Evolutionary conservation across 2,888 invertebrate genomes (phyloP).

Genomic region (Bedellia somnulentella): DNA sequence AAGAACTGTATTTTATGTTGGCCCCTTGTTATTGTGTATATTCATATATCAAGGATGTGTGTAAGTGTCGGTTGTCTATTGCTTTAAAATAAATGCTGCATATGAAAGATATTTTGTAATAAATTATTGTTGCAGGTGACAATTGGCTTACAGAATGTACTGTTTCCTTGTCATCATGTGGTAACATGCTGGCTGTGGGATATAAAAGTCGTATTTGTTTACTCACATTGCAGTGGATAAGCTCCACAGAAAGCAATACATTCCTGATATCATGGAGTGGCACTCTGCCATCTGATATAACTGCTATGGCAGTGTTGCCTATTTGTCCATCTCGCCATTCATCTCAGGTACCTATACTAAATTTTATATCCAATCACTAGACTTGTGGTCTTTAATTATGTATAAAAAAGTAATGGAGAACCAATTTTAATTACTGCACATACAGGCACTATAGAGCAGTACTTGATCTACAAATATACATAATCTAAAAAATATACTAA

Average conservation of each 20-base stretch:
- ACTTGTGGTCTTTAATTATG: not conserved
- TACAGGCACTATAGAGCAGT: too few relatives aligned
- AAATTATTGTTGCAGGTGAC: conserved; percentile 20
- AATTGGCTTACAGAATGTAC: conserved; percentile 46
- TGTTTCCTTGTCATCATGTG: conserved; percentile 44
- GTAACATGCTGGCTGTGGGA: conserved; percentile 39
- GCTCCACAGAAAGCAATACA: conserved; percentile 36
- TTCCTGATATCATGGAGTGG: conserved; percentile 52
- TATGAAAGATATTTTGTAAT: not conserved
- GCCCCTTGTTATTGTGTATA: too few relatives aligned
- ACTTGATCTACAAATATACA: too few relatives aligned
- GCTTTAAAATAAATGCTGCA: too few relatives aligned
- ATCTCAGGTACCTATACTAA: conserved; percentile 47
- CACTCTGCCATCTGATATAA: conserved; percentile 36
- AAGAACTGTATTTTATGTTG: too few relatives aligned
- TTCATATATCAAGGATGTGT: not conserved
- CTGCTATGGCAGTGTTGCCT: conserved; percentile 30
- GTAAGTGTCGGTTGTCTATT: too few relatives aligned
- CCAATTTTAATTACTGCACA: too few relatives aligned
- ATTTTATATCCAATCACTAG: not conserved
- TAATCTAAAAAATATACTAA: too few relatives aligned
- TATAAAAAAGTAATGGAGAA: not conserved
- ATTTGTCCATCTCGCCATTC: conserved; percentile 46
- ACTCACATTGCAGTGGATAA: conserved; percentile 49
- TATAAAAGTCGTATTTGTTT: conserved; percentile 38